Evolutionary conservation across 2,113 vertebrate genomes (phyloP).

Genomic region (Catharus bicknelli): DNA sequence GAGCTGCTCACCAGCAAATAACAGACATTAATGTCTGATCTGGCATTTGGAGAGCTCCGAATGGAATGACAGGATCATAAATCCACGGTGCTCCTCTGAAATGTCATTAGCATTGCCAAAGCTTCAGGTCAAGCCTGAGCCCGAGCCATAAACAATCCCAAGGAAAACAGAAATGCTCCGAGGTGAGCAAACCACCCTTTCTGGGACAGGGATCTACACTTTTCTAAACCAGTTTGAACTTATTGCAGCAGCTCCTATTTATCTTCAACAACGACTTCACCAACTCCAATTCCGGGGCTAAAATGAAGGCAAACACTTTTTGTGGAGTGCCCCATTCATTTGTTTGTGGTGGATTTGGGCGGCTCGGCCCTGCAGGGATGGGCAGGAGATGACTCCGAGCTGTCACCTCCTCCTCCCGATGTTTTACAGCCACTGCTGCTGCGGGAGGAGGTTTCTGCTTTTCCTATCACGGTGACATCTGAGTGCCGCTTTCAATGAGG

Average conservation of each 20-base stretch:
- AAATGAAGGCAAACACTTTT: slow-evolving; percentile 36
- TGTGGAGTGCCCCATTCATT: slow-evolving; percentile 7
- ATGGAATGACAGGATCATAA: not conserved
- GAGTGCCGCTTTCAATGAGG: slow-evolving; percentile 11
- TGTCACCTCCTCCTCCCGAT: slow-evolving; percentile 8
- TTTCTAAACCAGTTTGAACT: slow-evolving; percentile 15
- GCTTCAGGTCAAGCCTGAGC: not conserved
- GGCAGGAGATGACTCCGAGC: not conserved
- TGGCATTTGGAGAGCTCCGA: not conserved
- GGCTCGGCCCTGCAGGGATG: not conserved
- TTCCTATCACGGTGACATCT: slow-evolving; percentile 24
- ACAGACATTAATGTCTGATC: not conserved
- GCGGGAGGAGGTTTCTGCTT: slow-evolving; percentile 40
- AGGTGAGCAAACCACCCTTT: not conserved
- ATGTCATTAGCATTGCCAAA: not conserved
- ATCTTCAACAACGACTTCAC: slow-evolving; percentile 30
- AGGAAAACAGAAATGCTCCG: not conserved
- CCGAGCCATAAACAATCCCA: not conserved
- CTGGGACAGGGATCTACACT: not conserved
- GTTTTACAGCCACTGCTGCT: slow-evolving; percentile 32
- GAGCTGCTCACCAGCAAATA: not conserved
- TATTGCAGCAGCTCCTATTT: slow-evolving; percentile 18
- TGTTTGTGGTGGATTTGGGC: not conserved
- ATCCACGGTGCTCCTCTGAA: not conserved
- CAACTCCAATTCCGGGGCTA: not conserved